Evolutionary conservation across 2,113 vertebrate species (phyloP).

Genomic region (Cnemophilus loriae): DNA sequence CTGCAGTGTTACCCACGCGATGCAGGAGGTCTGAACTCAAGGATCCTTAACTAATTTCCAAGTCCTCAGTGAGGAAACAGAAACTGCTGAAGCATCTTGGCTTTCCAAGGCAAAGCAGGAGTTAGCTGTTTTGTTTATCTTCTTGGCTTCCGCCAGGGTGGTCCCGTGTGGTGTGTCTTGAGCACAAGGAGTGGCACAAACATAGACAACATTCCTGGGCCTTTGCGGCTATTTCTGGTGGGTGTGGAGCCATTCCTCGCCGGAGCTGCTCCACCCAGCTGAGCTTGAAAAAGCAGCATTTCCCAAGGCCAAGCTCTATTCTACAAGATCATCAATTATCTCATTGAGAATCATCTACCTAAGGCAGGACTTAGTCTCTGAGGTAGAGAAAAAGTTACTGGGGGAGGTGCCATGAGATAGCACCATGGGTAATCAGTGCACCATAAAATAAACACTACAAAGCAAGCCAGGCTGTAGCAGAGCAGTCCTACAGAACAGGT

Average conservation of each 20-base stretch:
- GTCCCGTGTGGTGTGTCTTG: not conserved
- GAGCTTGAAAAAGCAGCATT: not conserved
- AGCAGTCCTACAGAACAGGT: not conserved
- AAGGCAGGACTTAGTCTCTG: not conserved
- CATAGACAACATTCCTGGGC: not conserved
- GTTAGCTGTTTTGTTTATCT: not conserved
- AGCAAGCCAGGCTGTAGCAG: not conserved
- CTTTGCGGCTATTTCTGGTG: not conserved
- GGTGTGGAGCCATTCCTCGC: not conserved
- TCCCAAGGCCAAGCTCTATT: not conserved
- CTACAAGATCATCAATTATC: not conserved
- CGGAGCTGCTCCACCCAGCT: not conserved
- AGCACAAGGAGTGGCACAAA: not conserved
- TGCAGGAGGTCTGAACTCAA: not conserved
- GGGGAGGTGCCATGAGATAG: not conserved
- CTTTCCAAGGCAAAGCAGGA: not conserved
- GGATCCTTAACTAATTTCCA: not conserved
- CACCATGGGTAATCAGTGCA: not conserved
- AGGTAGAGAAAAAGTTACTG: not conserved
- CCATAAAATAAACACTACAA: not conserved
- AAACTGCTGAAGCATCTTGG: not conserved
- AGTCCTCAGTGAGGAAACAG: not conserved
- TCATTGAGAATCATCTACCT: not conserved
- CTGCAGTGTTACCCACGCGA: rapidly evolving
- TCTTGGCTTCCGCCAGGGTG: not conserved